A percentile compares a stretch with the other conserved stretches of the same genome.
Conservation (phyloP, 2,113 vertebrate genomes). For the Lycocorax pyrrhopterus region DNA sequence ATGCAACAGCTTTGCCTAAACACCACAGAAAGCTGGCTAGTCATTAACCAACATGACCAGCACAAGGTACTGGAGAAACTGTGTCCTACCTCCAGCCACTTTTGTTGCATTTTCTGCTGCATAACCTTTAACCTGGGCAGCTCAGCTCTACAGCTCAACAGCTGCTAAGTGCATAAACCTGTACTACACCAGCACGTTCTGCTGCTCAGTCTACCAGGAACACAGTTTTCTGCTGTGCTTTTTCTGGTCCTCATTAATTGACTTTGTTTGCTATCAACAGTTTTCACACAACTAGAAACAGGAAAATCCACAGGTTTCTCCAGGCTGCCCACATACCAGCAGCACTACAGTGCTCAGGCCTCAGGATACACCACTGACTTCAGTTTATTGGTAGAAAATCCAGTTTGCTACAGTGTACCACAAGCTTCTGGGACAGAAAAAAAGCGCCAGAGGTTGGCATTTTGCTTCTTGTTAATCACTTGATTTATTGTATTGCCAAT, state of each 20-base stretch:
- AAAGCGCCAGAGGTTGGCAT: neutral
- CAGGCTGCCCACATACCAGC: neutral
- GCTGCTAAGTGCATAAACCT: neutral
- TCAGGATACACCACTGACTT: neutral
- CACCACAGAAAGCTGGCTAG: neutral
- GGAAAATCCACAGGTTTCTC: neutral
- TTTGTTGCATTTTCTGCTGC: neutral
- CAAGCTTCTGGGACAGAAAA: neutral
- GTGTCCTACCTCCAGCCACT: neutral
- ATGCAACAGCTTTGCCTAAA: neutral
- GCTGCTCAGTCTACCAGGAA: neutral
- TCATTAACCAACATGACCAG: neutral
- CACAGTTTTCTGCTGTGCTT: neutral
- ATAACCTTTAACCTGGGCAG: neutral
- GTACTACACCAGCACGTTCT: neutral
- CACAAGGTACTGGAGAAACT: neutral
- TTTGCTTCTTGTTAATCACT: conserved; percentile 49
- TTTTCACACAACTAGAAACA: neutral
- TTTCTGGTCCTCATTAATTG: neutral
- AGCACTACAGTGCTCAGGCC: neutral
- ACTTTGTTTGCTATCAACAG: neutral
- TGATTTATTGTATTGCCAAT: conserved; percentile 52
- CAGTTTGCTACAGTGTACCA: neutral
- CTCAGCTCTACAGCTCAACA: neutral
- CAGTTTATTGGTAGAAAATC: neutral